These are phyloP conservation scores for Xiphias gladius DNA, from an alignment of 2,113 vertebrate species.

Conservation along the genomic window DNA sequence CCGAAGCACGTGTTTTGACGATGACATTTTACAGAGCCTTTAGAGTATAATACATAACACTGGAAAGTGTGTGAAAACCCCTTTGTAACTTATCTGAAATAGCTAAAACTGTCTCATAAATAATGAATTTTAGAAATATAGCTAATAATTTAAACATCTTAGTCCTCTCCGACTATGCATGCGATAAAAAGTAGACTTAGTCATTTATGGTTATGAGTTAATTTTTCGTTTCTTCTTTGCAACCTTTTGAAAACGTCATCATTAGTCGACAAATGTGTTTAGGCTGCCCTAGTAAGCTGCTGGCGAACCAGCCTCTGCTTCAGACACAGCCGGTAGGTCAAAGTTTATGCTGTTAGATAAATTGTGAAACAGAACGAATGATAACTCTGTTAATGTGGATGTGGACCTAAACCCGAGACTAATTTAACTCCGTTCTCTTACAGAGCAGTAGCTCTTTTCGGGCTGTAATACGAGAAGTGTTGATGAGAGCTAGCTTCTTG, in stretches of 20 bases:
- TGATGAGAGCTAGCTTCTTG: not conserved
- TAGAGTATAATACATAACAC: not conserved
- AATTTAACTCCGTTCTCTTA: not conserved
- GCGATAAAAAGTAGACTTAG: not conserved
- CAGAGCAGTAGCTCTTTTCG: not conserved
- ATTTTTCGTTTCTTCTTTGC: not conserved
- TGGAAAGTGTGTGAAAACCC: not conserved
- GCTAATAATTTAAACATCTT: not conserved
- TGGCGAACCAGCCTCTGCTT: not conserved
- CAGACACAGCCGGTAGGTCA: conserved; percentile 46
- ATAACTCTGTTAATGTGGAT: not conserved
- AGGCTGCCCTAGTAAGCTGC: not conserved
- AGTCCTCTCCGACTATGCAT: not conserved
- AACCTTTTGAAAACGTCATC: conserved; percentile 58
- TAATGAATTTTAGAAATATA: rapidly evolving
- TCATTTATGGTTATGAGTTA: not conserved
- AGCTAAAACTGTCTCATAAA: not conserved
- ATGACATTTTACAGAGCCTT: conserved; percentile 2
- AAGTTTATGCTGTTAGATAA: not conserved
- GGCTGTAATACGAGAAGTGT: not conserved
- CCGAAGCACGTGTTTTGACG: not conserved
- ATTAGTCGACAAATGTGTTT: conserved; percentile 49
- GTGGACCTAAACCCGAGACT: rapidly evolving
- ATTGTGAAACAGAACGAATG: not conserved
- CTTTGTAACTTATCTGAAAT: not conserved